Conservation (phyloP, 2,888 invertebrate species). For the Pyrrhia umbra region DNA sequence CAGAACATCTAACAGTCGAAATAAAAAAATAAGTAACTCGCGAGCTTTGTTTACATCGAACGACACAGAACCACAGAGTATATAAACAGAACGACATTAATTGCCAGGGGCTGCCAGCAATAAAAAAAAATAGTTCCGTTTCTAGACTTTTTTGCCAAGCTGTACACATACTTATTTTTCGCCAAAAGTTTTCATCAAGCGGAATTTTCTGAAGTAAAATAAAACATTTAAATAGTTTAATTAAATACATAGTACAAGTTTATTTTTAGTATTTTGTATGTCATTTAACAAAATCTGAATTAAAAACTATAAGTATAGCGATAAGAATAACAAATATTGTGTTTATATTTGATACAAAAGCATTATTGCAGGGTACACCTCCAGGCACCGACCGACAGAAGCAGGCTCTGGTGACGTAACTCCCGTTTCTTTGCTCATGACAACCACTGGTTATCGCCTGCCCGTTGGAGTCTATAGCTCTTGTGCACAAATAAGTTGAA, state of each 20-base stretch:
- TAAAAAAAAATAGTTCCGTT: no score
- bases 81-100: no score
- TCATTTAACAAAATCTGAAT: constrained; percentile 33
- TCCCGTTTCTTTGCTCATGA: constrained; percentile 86
- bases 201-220: no score
- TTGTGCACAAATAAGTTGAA: constrained; percentile 92
- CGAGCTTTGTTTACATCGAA: no score
- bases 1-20: no score
- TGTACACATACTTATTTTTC: no score
- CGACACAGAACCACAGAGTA: no score
- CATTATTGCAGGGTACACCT: constrained; percentile 79
- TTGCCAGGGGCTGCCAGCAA: no score
- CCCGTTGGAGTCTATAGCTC: constrained; percentile 87
- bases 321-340: constrained; percentile 53
- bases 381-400: constrained; percentile 82
- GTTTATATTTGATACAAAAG: constrained; percentile 55
- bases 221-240: not conserved
- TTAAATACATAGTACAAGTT: not conserved
- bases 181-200: no score
- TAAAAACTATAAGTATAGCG: constrained; percentile 53
- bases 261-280: constrained; percentile 1
- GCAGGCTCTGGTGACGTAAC: constrained; percentile 79
- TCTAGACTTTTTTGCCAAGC: no score
- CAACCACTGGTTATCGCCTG: constrained; percentile 90
- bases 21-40: no score